Conservation (phyloP, 2,113 vertebrate species). For the Lagenorhynchus albirostris region DNA sequence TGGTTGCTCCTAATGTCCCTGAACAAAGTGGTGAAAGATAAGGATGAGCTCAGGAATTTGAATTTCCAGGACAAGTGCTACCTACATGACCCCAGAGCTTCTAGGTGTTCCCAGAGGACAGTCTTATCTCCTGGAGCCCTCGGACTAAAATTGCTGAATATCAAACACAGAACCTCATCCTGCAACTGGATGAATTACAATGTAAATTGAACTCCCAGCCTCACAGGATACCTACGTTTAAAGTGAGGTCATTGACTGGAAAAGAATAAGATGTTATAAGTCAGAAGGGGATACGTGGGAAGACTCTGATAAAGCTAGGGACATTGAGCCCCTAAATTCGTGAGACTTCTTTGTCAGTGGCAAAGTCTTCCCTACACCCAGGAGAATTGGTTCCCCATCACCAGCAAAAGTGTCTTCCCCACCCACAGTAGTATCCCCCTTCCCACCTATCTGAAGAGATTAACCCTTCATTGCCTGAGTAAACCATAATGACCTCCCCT, state of each 20-base stretch:
- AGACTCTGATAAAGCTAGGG: background rate
- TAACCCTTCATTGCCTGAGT: background rate
- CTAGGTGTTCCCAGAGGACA: background rate
- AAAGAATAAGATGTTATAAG: background rate
- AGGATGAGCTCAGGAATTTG: background rate
- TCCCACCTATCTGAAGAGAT: no score
- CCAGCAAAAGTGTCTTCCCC: background rate
- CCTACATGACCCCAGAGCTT: background rate
- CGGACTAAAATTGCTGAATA: background rate
- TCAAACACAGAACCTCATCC: background rate
- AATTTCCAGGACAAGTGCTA: background rate
- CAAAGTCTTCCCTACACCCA: background rate
- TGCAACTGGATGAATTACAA: background rate
- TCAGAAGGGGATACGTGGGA: background rate
- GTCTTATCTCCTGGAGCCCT: background rate
- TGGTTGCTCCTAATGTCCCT: background rate
- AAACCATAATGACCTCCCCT: background rate
- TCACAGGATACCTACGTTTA: background rate
- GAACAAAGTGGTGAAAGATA: background rate
- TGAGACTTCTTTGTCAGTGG: background rate
- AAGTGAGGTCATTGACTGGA: background rate
- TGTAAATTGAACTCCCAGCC: background rate
- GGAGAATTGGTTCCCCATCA: background rate
- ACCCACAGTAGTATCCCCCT: background rate
- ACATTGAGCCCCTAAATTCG: background rate